Base-by-base conservation (phyloP, 92 coral and sea anemone species). In the Paragorgia papillata region DNA sequence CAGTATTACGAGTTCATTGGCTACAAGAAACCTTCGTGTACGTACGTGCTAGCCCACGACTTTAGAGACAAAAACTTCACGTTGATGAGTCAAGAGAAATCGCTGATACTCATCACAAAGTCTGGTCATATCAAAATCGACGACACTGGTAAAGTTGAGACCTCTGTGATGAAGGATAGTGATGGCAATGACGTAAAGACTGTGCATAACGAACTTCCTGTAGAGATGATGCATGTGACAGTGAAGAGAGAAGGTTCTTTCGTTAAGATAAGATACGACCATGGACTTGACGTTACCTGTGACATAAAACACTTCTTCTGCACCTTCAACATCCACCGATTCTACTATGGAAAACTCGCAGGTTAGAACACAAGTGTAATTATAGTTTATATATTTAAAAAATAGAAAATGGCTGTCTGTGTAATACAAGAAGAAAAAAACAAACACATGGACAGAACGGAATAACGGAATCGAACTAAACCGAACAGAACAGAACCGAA, bases 321-420 rank as follows among this genome's bases (percentile, higher is more conserved):
- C 71, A 95, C 95, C 2, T 95, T 95, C 86, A 95, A 87, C 90
- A 87, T 95, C 55, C 89, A 86, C 81, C 87, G 69, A 79, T 95
- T 96, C 97, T 95, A 88, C 73, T 96, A 95, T 26, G 99, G 99
- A 43, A 87, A 93, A 32, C 82, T 95, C 82, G 96, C 93, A 82
- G 99, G 99, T 92, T 74, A 78, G 94, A 43, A 29, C 17, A 57
- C 43, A n/a, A n/a, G 3, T 12, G 13, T 8, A 35, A 66, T n/a
- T 66, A 29, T 20, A 7, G 44, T 30, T 18, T 3, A 17, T 29
- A 21, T n/a, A n/a, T n/a, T n/a, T n/a, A n/a, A n/a, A n/a, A n/a
- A n/a, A n/a, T n/a, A n/a, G n/a, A n/a, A n/a, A 30, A 51, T 7
- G n/a, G 73, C n/a, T 66, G 14, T 39, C 15, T 33, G 50, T 32